phyloP scores from a whole-genome alignment of 2,797 vertebrate genomes.

The Enteromius unitaeniatus region DNA sequence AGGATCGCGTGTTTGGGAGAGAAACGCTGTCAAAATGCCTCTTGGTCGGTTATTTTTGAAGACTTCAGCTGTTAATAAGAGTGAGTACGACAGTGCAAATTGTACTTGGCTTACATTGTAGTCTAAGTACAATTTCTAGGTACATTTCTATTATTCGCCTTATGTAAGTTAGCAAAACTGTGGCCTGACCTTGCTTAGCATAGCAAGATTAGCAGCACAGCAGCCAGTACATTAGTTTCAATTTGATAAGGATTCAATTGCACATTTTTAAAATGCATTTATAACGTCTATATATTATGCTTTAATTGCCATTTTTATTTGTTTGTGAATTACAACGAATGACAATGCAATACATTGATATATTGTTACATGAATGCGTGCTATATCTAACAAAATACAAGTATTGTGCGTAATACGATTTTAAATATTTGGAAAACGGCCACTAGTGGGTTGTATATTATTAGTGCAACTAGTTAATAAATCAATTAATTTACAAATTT shows the following conservation, averaged over 20 bases:
- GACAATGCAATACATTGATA: neutral
- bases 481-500: neutral
- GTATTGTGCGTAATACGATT: neutral
- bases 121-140: too few species aligned
- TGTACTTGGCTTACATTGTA: neutral
- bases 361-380: neutral
- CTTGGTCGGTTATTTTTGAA: slow-evolving; percentile 64
- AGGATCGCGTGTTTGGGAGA: neutral
- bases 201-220: slow-evolving; percentile 45
- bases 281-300: neutral
- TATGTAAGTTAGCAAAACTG: neutral
- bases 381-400: neutral
- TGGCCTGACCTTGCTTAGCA: slow-evolving; percentile 74
- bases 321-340: neutral
- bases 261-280: neutral
- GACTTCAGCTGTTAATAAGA: slow-evolving; percentile 60
- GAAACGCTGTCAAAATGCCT: slow-evolving; percentile 66
- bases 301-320: neutral
- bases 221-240: neutral
- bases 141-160: neutral
- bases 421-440: neutral
- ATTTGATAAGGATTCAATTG: neutral
- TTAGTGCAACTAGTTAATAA: neutral
- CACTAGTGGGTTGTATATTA: neutral
- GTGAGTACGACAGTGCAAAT: slow-evolving; percentile 59